phyloP scores from a whole-genome alignment of 2,113 vertebrate species.

The Eleginops maclovinus region DNA sequence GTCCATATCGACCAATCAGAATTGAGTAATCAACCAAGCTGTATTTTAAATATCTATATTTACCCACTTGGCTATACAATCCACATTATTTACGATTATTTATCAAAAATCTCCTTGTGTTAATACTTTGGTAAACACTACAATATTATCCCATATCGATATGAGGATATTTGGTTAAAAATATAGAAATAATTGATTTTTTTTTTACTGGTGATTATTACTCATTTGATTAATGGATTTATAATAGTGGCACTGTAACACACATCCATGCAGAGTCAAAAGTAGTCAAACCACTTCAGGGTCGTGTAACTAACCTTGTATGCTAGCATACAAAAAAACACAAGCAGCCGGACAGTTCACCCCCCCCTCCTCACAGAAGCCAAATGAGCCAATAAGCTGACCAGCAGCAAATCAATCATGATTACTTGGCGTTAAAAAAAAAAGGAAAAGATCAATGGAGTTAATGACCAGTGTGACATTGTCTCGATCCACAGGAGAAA shows the following conservation, averaged over 20 bases:
- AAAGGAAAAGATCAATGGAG: conserved; percentile 56
- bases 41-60: no score
- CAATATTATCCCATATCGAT: no score
- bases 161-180: no score
- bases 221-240: background rate
- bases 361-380: background rate
- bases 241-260: conserved; percentile 6
- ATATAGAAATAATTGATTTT: no score
- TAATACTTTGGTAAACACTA: no score
- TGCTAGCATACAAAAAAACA: conserved; percentile 31
- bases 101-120: no score
- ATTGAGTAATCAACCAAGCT: no score
- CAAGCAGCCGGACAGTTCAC: conserved; percentile 31
- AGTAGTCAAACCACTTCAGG: background rate
- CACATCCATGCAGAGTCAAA: conserved; percentile 6
- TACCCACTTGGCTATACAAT: no score
- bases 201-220: no score
- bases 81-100: no score
- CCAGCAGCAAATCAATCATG: conserved; percentile 58
- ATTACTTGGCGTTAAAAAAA: conserved; percentile 45
- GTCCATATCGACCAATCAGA: no score
- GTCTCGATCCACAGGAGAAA: conserved; percentile 47
- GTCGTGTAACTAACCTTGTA: conserved; percentile 17
- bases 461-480: conserved; percentile 65
- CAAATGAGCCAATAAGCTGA: conserved; percentile 49